Conservation (phyloP, 2,888 invertebrate genomes). For the Plebejus melissa region DNA sequence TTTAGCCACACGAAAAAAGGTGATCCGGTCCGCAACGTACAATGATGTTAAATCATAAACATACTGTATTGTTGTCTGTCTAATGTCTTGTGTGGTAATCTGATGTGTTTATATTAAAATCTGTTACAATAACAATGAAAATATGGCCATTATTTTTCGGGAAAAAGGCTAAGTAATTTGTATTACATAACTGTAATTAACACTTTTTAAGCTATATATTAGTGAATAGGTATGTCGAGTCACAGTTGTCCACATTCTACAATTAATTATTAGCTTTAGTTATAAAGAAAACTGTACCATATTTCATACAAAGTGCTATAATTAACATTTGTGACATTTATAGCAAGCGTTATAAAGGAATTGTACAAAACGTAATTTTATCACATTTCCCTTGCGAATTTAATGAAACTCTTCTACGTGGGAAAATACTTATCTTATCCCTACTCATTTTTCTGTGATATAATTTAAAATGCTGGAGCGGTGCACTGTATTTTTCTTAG, state of each 20-base stretch:
- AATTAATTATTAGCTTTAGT: not conserved
- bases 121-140: not conserved
- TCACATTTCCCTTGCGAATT: constrained; percentile 25
- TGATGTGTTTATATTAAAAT: not conserved
- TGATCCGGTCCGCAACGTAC: constrained; percentile 29
- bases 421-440: constrained; percentile 26
- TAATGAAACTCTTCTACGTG: constrained; percentile 25
- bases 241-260: not conserved
- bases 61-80: constrained; percentile 3
- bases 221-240: not conserved
- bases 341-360: not conserved
- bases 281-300: not conserved
- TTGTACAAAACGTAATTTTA: constrained; percentile 24
- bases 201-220: not conserved
- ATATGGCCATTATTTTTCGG: not conserved
- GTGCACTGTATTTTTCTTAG: constrained; percentile 29
- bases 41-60: constrained; percentile 19
- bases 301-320: not conserved
- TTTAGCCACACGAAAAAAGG: constrained; percentile 39
- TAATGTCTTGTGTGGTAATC: constrained; percentile 7
- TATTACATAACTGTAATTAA: not conserved
- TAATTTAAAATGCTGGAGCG: constrained; percentile 28
- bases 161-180: not conserved
- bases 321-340: not conserved
- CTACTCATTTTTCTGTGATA: constrained; percentile 17